Percentiles rank a stretch among this genome's conserved stretches.
These are phyloP conservation scores for Drosophila tsacasi DNA, from an alignment of 1,140 invertebrate species.

Conservation along the genomic window DNA sequence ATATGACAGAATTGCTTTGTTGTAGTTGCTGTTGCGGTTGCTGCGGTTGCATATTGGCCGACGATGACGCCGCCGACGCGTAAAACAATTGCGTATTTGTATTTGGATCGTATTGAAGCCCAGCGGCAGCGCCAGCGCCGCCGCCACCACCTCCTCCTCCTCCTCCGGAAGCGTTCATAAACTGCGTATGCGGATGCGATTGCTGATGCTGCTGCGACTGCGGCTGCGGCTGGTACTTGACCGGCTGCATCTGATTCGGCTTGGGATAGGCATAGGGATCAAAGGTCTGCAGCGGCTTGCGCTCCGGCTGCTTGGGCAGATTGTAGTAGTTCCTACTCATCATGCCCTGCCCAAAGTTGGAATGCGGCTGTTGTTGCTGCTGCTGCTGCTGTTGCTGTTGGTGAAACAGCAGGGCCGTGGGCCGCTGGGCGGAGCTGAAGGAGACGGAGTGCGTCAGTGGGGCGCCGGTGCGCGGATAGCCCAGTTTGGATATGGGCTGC, in stretches of 20 bases:
- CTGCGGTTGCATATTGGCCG: conserved; percentile 60
- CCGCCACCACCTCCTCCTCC: conserved; percentile 18
- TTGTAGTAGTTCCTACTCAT: conserved; percentile 77
- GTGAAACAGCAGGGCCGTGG: conserved; percentile 51
- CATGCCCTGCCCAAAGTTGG: conserved; percentile 63
- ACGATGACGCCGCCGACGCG: conserved; percentile 47
- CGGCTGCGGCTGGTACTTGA: conserved; percentile 71
- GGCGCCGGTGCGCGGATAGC: conserved; percentile 42
- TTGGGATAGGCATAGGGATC: conserved; percentile 81
- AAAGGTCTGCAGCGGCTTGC: conserved; percentile 80
- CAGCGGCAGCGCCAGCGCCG: conserved; percentile 26
- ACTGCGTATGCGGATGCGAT: conserved; percentile 64
- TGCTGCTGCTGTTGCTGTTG: conserved; percentile 46
- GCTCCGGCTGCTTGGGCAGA: conserved; percentile 69
- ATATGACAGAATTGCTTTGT: conserved; percentile 75
- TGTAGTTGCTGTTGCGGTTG: conserved; percentile 60
- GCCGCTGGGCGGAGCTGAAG: conserved; percentile 66
- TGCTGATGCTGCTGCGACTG: conserved; percentile 48
- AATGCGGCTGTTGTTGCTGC: conserved; percentile 47
- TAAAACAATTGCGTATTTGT: conserved; percentile 79
- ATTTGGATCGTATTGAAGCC: conserved; percentile 73
- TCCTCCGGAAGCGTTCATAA: conserved; percentile 53
- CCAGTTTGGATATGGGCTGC: conserved; percentile 21
- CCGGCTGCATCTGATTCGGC: conserved; percentile 64
- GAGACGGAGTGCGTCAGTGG: conserved; percentile 69